Evolutionary conservation across 2,113 vertebrate species (phyloP), one percentile per base, ranked within the genome.

Genomic region (Dolichallabes microphthalmus): DNA sequence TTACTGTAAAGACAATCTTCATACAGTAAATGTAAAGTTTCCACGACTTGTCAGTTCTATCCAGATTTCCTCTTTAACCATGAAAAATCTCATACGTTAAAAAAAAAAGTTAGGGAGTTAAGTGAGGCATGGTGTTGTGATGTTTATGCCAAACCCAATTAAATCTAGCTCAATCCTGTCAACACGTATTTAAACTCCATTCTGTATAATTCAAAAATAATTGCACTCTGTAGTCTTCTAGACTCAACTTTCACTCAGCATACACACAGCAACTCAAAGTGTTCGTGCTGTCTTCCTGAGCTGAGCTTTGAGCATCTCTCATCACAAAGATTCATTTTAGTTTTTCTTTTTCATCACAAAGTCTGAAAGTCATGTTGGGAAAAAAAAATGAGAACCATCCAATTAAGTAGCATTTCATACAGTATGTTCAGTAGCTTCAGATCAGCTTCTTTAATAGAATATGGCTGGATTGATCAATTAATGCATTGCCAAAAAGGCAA

Each of bases 111-210:
- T 45, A 45, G 68, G 60, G 52, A 64, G 57, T 52, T 78, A 68
- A 20, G 5, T 39, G 66, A 63, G 25, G 30, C 66, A 82, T 57
- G 30, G 57, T 74, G 35, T 58, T 45, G 61, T 73, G 64, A 76
- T 53, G 57, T 82, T 82, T 52, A 25, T 82, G 83, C 63, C 66
- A 79, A 69, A 85, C 79, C 81, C 64, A 82, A 9, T 80, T 82
- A 83, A 86, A 80, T 35, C 76, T 80, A 80, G 61, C 85, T 68
- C 64, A 52, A 27, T 39, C 53, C 77, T 39, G 76, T 71, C 76
- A 85, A 58, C 63, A 71, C 15, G 30, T 32, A 71, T 45, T 75
- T 82, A 30, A 66, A 82, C 77, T 52, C 64, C 61, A 71, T 30
- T 81, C 68, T 76, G 55, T 86, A 78, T 45, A 80, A 84, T 64